Percentiles rank a stretch among this genome's conserved stretches.
Evolutionary conservation across 2,888 invertebrate genomes (phyloP).

Genomic region (Selenia dentaria): DNA sequence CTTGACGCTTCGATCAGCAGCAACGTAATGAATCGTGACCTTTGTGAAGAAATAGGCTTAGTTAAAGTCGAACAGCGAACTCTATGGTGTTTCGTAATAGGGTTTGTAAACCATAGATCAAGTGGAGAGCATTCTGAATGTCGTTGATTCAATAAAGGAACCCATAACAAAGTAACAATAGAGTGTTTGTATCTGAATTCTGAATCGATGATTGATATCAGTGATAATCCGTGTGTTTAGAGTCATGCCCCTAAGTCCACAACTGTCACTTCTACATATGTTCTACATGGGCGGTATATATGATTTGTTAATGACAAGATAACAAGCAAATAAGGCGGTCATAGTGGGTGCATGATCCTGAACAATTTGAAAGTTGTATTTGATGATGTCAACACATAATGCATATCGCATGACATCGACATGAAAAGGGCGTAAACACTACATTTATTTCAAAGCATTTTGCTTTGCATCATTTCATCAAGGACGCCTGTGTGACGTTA

Average conservation of each 20-base stretch:
- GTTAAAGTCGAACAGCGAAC: background rate
- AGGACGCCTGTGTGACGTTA: too few species aligned
- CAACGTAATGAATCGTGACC: slow-evolving; percentile 32
- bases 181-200: too few species aligned
- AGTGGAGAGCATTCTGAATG: slow-evolving; percentile 19
- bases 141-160: slow-evolving; percentile 31
- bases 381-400: background rate
- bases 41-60: slow-evolving; percentile 30
- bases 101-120: slow-evolving; percentile 29
- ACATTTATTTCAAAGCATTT: too few species aligned
- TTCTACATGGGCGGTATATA: slow-evolving; percentile 4
- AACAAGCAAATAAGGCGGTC: too few species aligned
- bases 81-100: slow-evolving; percentile 28
- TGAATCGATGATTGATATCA: slow-evolving; percentile 1
- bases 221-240: background rate
- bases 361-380: background rate
- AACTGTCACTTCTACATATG: too few species aligned
- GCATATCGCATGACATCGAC: slow-evolving; percentile 1
- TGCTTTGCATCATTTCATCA: too few species aligned
- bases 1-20: slow-evolving; percentile 24
- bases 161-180: too few species aligned
- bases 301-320: slow-evolving; percentile 10
- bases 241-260: too few species aligned
- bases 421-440: slow-evolving; percentile 9
- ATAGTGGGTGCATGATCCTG: background rate